These are phyloP conservation scores for Mastomys natalensis DNA, from an alignment of 2,113 vertebrate genomes.

Conservation along the genomic window DNA sequence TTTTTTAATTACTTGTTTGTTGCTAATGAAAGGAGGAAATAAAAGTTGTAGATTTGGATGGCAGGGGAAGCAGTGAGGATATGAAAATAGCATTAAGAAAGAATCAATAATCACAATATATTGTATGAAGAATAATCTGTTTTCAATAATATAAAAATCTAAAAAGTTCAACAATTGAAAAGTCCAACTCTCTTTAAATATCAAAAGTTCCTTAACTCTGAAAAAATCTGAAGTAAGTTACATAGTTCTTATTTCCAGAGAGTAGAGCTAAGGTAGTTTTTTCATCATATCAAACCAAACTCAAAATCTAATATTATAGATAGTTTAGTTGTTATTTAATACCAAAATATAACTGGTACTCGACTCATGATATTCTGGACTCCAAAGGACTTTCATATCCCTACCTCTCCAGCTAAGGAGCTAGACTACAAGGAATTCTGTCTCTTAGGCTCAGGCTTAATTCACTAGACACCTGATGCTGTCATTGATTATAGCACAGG, in stretches of 20 bases:
- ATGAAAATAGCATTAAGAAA: background rate
- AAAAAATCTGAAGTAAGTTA: background rate
- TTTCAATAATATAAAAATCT: background rate
- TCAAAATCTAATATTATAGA: background rate
- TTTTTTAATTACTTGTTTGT: background rate
- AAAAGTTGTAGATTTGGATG: background rate
- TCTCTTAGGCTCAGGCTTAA: background rate
- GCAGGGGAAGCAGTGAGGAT: background rate
- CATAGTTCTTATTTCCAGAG: background rate
- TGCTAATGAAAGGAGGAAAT: background rate
- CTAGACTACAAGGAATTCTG: background rate
- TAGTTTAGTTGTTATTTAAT: background rate
- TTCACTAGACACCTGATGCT: background rate
- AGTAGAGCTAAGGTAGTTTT: background rate
- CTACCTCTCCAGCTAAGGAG: background rate
- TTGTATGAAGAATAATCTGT: background rate
- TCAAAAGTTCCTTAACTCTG: background rate
- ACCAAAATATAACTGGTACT: background rate
- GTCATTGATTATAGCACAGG: too few species aligned
- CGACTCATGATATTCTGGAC: background rate
- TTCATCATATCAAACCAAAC: background rate
- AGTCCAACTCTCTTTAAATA: background rate
- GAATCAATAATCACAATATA: background rate
- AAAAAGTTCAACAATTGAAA: background rate
- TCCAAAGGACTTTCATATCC: too few species aligned